Base-by-base conservation (phyloP, 2,113 vertebrate species). In the Physeter macrocephalus region DNA sequence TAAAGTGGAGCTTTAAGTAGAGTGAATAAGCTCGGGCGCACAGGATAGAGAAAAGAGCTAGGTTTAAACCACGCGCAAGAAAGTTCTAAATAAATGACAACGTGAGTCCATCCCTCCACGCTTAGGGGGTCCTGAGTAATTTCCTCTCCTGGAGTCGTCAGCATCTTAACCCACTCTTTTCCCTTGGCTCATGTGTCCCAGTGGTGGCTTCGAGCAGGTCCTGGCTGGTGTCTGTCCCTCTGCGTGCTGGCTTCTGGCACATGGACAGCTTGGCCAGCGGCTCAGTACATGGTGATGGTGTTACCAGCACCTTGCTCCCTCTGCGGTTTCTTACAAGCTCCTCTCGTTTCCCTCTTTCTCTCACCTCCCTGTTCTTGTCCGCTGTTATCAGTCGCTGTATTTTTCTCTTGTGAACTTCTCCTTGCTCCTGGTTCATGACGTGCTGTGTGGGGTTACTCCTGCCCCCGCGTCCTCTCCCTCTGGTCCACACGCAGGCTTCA, bases 211-310 rank as follows among this genome's bases (percentile, higher is more conserved):
- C 2, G 8, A 27, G 23, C 82, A 39, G 4, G 43, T 11, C 41
- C 84, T 49, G 54, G 54, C 18, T 57, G 18, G 54, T 57, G 54
- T 57, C 54, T 21, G 54, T 21, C 54, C 54, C 20, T 21, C 54
- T 57, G 54, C 7, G 2, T 34, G 2, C 18, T 71, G 80, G 54
- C 77, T 57, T 74, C 29, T 20, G 25, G 20, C 54, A 57, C 54
- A 0, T 12, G 20, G 49, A 18, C 10, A 27, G 1, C 83, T 27
- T 6, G 0, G 49, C 46, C 15, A 12, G 36, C 7, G 29, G 34
- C 75, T 84, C 39, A 0, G 8, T 25, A 8, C 12, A 0, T 3
- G 7, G 15, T 0, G 5, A 1, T 3, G 5, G 34, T 62, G 80
- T 75, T 5, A 18, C 36, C 13, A 2, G 43, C 54, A 20, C 18